These are phyloP conservation scores for Hemibagrus guttatus DNA, from an alignment of 2,797 vertebrate genomes.

Conservation along the genomic window DNA sequence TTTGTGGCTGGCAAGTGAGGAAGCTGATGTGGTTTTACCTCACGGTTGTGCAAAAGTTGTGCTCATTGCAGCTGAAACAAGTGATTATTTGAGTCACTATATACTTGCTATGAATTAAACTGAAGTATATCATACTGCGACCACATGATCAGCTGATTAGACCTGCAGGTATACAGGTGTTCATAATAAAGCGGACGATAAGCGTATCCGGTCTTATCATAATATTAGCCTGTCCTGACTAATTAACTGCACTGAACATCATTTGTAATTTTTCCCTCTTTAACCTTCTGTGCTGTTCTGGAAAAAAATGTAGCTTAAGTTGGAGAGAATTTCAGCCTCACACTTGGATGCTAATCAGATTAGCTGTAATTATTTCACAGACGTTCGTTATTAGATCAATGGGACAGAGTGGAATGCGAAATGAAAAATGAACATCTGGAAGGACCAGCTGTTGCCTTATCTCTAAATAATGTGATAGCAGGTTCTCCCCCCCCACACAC, in stretches of 20 bases:
- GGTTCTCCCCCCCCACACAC: neutral
- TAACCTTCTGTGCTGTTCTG: neutral
- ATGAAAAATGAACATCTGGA: conserved; percentile 47
- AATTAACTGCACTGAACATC: neutral
- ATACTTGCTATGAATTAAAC: too few relatives aligned
- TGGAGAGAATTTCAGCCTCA: neutral
- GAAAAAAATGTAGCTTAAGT: neutral
- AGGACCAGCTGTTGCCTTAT: conserved; percentile 48
- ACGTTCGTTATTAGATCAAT: conserved; percentile 46
- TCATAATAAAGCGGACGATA: too few relatives aligned
- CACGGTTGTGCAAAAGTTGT: too few relatives aligned
- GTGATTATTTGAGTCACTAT: too few relatives aligned
- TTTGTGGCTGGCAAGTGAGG: too few relatives aligned
- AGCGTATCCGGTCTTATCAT: too few relatives aligned
- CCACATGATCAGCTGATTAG: too few relatives aligned
- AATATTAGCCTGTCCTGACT: too few relatives aligned
- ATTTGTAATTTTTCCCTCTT: neutral
- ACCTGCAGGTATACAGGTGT: too few relatives aligned
- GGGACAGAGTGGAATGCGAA: conserved; percentile 5
- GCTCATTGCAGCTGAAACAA: too few relatives aligned
- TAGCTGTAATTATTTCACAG: conserved; percentile 44
- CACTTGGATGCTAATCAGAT: conserved; percentile 38
- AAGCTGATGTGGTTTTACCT: too few relatives aligned
- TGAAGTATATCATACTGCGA: too few relatives aligned
- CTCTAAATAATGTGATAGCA: conserved; percentile 9